phyloP scores from a whole-genome alignment of 2,888 invertebrate species.

The Litoditis marina region DNA sequence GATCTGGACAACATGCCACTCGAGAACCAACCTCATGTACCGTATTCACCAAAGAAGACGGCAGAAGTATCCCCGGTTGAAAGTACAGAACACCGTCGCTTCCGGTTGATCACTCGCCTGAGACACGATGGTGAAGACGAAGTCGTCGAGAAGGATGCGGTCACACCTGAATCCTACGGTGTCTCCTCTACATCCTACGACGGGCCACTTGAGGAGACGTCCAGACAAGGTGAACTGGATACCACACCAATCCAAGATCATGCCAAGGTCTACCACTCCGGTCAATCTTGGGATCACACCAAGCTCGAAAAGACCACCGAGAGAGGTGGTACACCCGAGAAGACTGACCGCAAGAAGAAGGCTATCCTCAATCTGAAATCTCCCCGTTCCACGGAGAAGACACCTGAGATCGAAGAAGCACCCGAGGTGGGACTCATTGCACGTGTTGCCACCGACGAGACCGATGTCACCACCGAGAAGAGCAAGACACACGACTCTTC shows the following conservation, averaged over 20 bases:
- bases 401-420: too few species aligned
- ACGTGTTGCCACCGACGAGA: too few species aligned
- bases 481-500: too few species aligned
- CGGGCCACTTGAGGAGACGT: constrained; percentile 20
- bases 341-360: too few species aligned
- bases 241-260: constrained; percentile 14
- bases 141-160: constrained; percentile 20
- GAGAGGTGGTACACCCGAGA: too few species aligned
- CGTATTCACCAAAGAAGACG: constrained; percentile 20
- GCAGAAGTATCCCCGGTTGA: neutral
- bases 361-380: too few species aligned
- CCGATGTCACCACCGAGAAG: too few species aligned
- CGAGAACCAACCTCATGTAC: constrained; percentile 10
- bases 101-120: constrained; percentile 21
- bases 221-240: constrained; percentile 13
- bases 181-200: constrained; percentile 11
- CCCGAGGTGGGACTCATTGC: neutral
- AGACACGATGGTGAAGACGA: constrained; percentile 34
- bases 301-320: too few species aligned
- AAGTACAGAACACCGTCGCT: constrained; percentile 5
- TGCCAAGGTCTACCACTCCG: constrained; percentile 17
- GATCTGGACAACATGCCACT: constrained; percentile 21
- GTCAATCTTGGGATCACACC: constrained; percentile 10
- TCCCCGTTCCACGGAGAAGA: constrained; percentile 5
- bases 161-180: constrained; percentile 20